phyloP scores from a whole-genome alignment of 2,797 vertebrate species.

The Brotula barbata region DNA sequence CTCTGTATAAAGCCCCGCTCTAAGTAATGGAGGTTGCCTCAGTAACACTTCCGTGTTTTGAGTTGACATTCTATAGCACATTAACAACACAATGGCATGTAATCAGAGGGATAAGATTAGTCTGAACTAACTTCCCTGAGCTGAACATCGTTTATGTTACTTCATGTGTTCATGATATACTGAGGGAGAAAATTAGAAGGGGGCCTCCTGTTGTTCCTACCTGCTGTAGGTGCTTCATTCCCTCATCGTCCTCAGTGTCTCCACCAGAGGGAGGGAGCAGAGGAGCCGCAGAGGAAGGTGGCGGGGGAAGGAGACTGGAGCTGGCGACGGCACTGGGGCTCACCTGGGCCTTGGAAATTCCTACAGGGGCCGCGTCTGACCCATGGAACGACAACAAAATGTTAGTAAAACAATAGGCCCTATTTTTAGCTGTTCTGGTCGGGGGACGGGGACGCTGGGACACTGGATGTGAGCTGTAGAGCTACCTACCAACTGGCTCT shows the following conservation, averaged over 20 bases:
- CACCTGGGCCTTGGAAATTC: conserved; percentile 66
- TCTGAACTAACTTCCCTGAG: too few species aligned
- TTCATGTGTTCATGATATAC: too few species aligned
- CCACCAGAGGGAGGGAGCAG: conserved; percentile 80
- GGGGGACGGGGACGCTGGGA: not conserved
- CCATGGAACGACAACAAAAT: conserved; percentile 14
- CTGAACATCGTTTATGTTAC: too few species aligned
- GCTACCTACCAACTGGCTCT: conserved; percentile 47
- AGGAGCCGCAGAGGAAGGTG: conserved; percentile 80
- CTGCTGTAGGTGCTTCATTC: conserved; percentile 95
- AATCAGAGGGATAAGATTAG: too few species aligned
- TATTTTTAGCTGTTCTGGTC: conserved; percentile 35
- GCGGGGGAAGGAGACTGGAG: conserved; percentile 79
- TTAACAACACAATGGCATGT: too few species aligned
- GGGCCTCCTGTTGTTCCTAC: conserved; percentile 73
- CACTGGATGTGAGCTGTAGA: not conserved
- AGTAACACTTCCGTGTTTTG: too few species aligned
- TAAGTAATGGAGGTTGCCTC: too few species aligned
- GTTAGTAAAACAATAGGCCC: conserved; percentile 37
- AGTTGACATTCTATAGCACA: too few species aligned
- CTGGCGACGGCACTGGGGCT: conserved; percentile 65
- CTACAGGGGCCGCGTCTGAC: conserved; percentile 61
- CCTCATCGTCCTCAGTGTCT: conserved; percentile 91
- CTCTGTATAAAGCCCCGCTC: too few species aligned
- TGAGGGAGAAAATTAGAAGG: too few species aligned